Conservation (phyloP, 2,888 invertebrate genomes). For the Hecatera dysodea region DNA sequence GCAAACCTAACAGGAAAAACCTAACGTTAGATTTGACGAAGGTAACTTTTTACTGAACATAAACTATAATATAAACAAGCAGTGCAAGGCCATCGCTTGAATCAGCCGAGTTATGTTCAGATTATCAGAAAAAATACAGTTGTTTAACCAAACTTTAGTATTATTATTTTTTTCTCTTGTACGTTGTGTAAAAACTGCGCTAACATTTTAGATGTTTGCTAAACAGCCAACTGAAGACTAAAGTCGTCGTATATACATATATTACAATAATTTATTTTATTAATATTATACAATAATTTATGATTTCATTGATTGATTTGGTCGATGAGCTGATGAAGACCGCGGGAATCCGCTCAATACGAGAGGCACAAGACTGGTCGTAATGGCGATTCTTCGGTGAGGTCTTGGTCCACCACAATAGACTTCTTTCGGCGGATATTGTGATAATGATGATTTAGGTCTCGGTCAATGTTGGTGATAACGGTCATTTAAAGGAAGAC, state of each 20-base stretch:
- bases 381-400: no score
- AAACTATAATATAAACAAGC: conserved; percentile 15
- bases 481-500: not conserved
- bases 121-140: not conserved
- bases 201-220: not conserved
- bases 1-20: conserved; percentile 39
- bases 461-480: not conserved
- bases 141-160: not conserved
- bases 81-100: conserved; percentile 28
- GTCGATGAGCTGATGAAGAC: no score
- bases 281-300: no score
- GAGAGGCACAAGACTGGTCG: no score
- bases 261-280: no score
- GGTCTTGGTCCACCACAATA: no score
- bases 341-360: no score
- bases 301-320: not conserved
- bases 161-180: not conserved
- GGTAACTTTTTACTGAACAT: conserved; percentile 31
- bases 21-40: conserved; percentile 30
- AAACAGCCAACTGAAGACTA: not conserved
- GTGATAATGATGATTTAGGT: not conserved
- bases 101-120: conserved; percentile 15
- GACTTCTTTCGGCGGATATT: no score
- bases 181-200: not conserved
- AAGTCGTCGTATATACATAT: no score